Base-by-base conservation (phyloP, 2,888 invertebrate species). In the Perizoma affinitatum region DNA sequence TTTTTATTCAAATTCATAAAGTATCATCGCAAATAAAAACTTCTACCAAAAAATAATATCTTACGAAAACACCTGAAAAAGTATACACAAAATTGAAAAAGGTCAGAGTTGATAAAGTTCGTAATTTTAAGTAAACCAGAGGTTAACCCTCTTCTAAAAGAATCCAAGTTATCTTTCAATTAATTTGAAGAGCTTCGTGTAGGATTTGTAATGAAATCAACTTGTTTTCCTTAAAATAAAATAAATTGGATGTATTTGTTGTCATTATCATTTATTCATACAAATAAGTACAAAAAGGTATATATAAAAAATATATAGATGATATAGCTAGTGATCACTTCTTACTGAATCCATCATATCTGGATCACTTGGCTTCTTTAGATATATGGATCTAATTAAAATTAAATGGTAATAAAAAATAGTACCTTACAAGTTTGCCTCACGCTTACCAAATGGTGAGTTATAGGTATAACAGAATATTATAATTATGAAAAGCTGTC, bases 131-230 rank as follows among this genome's bases (percentile, higher is more conserved):
- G 79, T 84, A 86, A 88, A 87, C 86, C 65, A 67, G 73, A 77
- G 73, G 76, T 76, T 74, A 70, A 79, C 88, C 87, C 82, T 85
- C 82, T 79, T 86, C 85, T 86, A 81, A 78, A 70, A 73, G 73
- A 82, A 83, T 60, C 66, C 58, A 64, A 83, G 90, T 90, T 90
- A 84, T 90, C 86, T 90, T 91, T 90, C 82, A 82, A 91, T 90
- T 89, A 88, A 81, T 69, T 77, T 78, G 60, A 75, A 83, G 82
- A 78, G 80, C 63, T 62, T 61, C 54, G 66, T 68, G 60, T 58
- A 68, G 74, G 74, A 78, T 76, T 78, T 77, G 67, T 43, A 59
- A 40, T 68, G 63, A 67, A 70, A 53, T 64, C 64, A 60, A 53
- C 61, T 61, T 64, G 65, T 67, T 66, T 63, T 65, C 57, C 54